Base-by-base conservation (phyloP, 1,140 invertebrate species). In the Idris sp. region DNA sequence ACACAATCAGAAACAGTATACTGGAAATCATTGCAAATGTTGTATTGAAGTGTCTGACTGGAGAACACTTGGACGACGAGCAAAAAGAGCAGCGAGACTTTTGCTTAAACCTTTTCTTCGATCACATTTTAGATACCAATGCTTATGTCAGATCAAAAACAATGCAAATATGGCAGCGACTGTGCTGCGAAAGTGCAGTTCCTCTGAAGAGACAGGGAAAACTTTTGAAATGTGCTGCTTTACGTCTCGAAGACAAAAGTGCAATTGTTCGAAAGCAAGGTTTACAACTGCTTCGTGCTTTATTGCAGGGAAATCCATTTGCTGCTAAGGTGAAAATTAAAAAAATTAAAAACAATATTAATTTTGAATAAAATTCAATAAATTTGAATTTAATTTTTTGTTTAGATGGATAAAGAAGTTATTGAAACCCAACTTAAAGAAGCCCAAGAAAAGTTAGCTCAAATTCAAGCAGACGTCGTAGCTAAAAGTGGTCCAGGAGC, bases 81-180 rank as follows among this genome's bases (percentile, higher is more conserved):
- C 86, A 90, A 35, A 90, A 90, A 73, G 84, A 89, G 16, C 87
- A 89, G 33, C 88, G 94, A 1, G 91, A 95, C 78, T 90, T 93
- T 73, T 92, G 94, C 58, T 86, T 96, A 0, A 91, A 93, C 54
- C 88, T 90, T 71, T 83, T 96, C 2, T 88, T 93, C 79, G 92
- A 94, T n/a, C 95, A 97, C 81, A 90, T 96, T 35, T 90, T 93
- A 71, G 96, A 97, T 83, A 78, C 90, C 0, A 92, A 95, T 77
- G 93, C 95, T 2, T 95, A 94, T 81, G 95, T 96, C 0, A 88
- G 96, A 48, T 92, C 93, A 33, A 94, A 93, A 86, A 92, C 93
- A 1, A 86, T 96, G 13, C 92, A 95, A 76, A 91, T 93, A 41
- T 96, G 94, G 93, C 89, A 90, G 74, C 87, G 89, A 13, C 86